Evolutionary conservation across 2,113 vertebrate genomes (phyloP), one percentile per base, ranked within the genome.

Genomic region (Regulus satrapa): DNA sequence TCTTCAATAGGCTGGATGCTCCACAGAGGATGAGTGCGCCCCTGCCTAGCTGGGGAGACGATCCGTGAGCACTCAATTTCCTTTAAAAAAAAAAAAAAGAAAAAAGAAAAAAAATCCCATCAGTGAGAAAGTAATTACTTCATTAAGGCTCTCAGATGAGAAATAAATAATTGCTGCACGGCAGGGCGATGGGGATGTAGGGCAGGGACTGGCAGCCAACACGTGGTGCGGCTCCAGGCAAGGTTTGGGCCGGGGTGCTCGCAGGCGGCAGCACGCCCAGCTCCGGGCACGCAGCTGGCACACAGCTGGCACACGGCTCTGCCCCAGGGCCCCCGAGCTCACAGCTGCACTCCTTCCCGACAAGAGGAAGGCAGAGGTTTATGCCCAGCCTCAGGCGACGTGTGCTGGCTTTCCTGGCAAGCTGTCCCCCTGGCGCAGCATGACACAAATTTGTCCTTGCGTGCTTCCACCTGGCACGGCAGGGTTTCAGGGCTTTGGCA

Each of bases 171-270:
- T 3, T 8, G 38, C 41, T 25, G 19, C 18, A 0, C 8, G 51
- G 64, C 64, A 49, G 56, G 43, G 24, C 5, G 20, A 20, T 31
- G 66, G n/a, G 36, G n/a, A 11, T 7, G 40, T 17, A 80, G 92
- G 32, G 10, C 36, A 31, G 38, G 28, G 26, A n/a, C 41, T 4
- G 3, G 6, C 46, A 25, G 76, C 41, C 55, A 23, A 40, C 36
- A 8, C 12, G 4, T 15, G 25, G 7, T 1, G 18, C 58, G 51
- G 34, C 46, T 20, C 59, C 9, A 1, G 38, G 63, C 14, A 51
- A 41, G 14, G n/a, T 43, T 49, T 6, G 88, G 63, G 36, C 43
- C 11, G 76, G 8, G 51, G 34, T 0, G 5, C 1, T 46, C 0
- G 67, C 58, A n/a, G 85, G 74, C 3, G 1, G 89, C 68, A n/a